Base-by-base conservation (phyloP, 92 coral and sea anemone genomes). In the Muricea muricata region DNA sequence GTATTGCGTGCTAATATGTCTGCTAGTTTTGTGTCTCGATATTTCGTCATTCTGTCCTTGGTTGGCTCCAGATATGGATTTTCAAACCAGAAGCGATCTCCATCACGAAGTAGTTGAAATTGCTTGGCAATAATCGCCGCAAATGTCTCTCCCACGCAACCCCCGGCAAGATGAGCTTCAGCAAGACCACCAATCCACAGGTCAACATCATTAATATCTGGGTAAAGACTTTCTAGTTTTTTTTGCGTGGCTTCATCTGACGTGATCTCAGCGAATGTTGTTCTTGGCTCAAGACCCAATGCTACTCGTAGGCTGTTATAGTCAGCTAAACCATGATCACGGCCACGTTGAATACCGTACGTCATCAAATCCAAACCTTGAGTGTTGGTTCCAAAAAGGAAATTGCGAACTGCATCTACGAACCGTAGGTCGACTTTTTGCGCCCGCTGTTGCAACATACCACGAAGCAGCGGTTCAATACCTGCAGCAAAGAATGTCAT, bases 41-140 rank as follows among this genome's bases (percentile, higher is more conserved):
- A 57, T 57, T 55, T 78, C 0, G 54, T 34, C 83, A 78, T 80
- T 40, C 99, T 90, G 89, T 93, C 98, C 42, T 82, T 93, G 31
- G 88, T 57, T 66, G 87, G 87, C 67, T 96, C 91, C 70, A 96
- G 73, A 72, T 92, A 89, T 18, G 89, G 89, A 54, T 92, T 96
- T 67, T 96, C 99, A 60, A 91, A 96, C 99, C 99, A 96, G 91
- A 93, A 96, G 21, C 99, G 88, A 46, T 96, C 99, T 6, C 98
- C 99, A 78, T 96, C 98, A 21, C 99, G 92, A 25, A 96, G 72
- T 23, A 92, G 80, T 28, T 90, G 94, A 75, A 90, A 96, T 84
- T 96, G 99, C 80, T 86, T 91, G 2, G 99, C 97, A 37, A 96
- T 92, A 52, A 96, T 92, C 14, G 94, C 95, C 4, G 98, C 99